Evolutionary conservation across 1,140 invertebrate genomes (phyloP), one percentile per base, ranked within the genome.

Genomic region (Aphelenchoides fujianensis): DNA sequence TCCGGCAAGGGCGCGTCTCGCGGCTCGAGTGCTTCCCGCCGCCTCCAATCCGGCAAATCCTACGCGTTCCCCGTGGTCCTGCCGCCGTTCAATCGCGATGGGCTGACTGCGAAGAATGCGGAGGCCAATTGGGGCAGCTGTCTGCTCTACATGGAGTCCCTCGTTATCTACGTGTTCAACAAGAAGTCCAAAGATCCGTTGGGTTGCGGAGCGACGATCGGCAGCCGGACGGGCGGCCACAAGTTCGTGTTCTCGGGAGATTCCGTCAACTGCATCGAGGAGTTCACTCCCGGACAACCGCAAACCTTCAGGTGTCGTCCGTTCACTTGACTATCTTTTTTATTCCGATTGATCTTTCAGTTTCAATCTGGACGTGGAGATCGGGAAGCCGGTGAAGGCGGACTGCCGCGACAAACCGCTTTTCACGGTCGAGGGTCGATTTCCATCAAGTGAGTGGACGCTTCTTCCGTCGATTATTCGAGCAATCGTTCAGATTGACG

Each of bases 141-240:
- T 30, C 7, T 66, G 63, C 53, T 66, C 12, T 66, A 66, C 32
- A 23, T 66, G 63, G 63, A 66, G 53, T 1, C 41, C 23, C 16
- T 66, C 36, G 36, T 34, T 3, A 48, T 66, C 34, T 66, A 66
- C 31, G 63, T 66, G 23, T 66, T 66, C 36, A 37, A 66, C 63
- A 66, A 34, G 34, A 66, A 37, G 3, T 36, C 63, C 53, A 16
- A 37, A 66, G 63, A 66, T 12, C 1, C 36, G 31, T 12, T 66
- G 16, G 63, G 63, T 2, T 36, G 31, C 53, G 63, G 63, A 32
- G 63, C 36, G 31, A 66, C 16, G 53, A 66, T 66, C 53, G 63
- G 36, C 23, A 66, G 63, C 53, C n/a, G 28, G 19, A 66, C 12
- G 5, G 41, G 59, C 36, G 59, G 30, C n/a, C 16, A 66, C 3